A percentile compares a stretch with the other conserved stretches of the same genome.
Conservation (phyloP, 2,888 invertebrate species). For the Cetonia aurata region DNA sequence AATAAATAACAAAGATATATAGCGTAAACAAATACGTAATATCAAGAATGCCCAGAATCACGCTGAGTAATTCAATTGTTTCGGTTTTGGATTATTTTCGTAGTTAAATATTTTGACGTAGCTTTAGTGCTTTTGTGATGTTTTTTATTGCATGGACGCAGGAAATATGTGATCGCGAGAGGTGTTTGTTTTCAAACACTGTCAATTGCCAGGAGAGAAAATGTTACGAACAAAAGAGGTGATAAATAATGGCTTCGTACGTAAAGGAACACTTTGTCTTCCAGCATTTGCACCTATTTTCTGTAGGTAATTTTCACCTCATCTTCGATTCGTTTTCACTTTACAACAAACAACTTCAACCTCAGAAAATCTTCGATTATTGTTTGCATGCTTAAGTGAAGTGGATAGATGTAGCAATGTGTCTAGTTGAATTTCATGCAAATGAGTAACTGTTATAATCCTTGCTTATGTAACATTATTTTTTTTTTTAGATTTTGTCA, state of each 20-base stretch:
- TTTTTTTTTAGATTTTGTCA: too few relatives aligned
- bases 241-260: constrained; percentile 34
- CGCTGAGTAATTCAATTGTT: constrained; percentile 47
- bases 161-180: constrained; percentile 39
- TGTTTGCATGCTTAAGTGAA: too few relatives aligned
- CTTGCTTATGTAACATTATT: too few relatives aligned
- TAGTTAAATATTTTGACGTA: constrained; percentile 44
- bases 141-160: constrained; percentile 37
- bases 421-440: too few relatives aligned
- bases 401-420: too few relatives aligned
- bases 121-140: constrained; percentile 40
- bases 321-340: background rate
- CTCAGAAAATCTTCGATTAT: too few relatives aligned
- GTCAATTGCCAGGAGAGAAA: constrained; percentile 34
- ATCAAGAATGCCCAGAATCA: constrained; percentile 38
- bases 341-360: background rate
- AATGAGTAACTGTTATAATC: too few relatives aligned
- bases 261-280: constrained; percentile 25
- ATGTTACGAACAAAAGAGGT: constrained; percentile 34
- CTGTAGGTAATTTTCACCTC: constrained; percentile 15
- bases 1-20: constrained; percentile 47
- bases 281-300: constrained; percentile 14
- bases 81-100: constrained; percentile 45
- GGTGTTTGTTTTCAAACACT: constrained; percentile 40
- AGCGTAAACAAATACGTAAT: constrained; percentile 46